Base-by-base conservation (phyloP, 2,888 invertebrate species). In the Drosophila peninsularis region DNA sequence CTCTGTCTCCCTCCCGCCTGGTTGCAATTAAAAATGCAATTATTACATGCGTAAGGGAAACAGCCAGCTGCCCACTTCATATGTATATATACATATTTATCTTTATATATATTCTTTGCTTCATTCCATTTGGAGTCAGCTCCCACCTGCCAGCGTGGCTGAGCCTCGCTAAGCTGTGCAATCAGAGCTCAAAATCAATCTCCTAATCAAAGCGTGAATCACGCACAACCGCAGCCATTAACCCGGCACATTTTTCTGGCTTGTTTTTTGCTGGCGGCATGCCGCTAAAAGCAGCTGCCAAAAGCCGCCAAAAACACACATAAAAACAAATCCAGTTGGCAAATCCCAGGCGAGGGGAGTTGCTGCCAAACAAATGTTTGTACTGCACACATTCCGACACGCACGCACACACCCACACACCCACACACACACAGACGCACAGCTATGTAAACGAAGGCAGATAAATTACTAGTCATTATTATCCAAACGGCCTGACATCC, bases 401-500 rank as follows among this genome's bases (percentile, higher is more conserved):
- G 80, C 76, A 80, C 68, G 62, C 64, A 75, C 52, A 45, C 60
- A 49, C 64, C 61, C 64, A 47, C 45, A 62, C 62, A 44, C 55
- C 39, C 37, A 53, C 55, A 42, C 42, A 37, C 37, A 60, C 36
- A 32, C 37, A 45, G 37, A 52, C 44, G 34, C 73, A 66, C 53
- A 61, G 73, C 68, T 79, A 81, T 86, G 88, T 82, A 83, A 88
- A 85, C 88, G 88, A 88, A 86, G 80, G 83, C 78, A 86, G 86
- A 86, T 88, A 86, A 86, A 86, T 86, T 86, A 83, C 88, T 74
- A 82, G 78, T 80, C 83, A 88, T 86, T 86, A 86, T 88, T 86
- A 86, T 88, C 75, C 80, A 76, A 79, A 79, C 76, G 67, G 78
- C 67, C 82, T 75, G 78, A 72, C 80, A 75, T 82, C 77, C 82